These are phyloP conservation scores for Leptestheria dahalacensis DNA, from an alignment of 1,140 invertebrate species.

Conservation along the genomic window DNA sequence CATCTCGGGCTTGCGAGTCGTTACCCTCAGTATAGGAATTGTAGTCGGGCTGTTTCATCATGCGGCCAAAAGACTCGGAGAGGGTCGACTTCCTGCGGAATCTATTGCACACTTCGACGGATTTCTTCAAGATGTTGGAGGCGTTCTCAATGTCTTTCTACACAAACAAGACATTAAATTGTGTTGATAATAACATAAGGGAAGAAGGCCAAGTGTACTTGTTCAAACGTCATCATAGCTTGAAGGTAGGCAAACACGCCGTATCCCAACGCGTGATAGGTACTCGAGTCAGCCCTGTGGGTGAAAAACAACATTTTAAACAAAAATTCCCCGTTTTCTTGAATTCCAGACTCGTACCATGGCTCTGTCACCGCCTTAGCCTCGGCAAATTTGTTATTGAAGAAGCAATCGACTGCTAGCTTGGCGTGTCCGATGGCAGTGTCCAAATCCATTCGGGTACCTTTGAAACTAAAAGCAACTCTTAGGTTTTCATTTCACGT, in stretches of 20 bases:
- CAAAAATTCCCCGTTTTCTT: not conserved
- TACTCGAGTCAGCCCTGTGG: conserved; percentile 57
- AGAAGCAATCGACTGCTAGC: conserved; percentile 59
- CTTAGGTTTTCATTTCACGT: too few relatives aligned
- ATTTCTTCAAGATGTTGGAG: conserved; percentile 50
- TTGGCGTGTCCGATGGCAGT: conserved; percentile 49
- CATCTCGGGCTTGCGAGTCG: not conserved
- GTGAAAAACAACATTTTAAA: conserved; percentile 18
- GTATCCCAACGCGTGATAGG: conserved; percentile 84
- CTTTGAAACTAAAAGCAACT: conserved; percentile 2
- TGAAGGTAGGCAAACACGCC: conserved; percentile 80
- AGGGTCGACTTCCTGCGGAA: conserved; percentile 54
- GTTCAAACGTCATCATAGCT: conserved; percentile 83
- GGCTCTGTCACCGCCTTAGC: conserved; percentile 57
- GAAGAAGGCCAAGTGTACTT: conserved; percentile 33
- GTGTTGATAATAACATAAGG: not conserved
- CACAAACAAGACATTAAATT: conserved; percentile 13
- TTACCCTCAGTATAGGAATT: conserved; percentile 54
- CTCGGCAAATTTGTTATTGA: conserved; percentile 74
- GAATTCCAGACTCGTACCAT: conserved; percentile 35
- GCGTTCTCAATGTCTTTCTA: conserved; percentile 56
- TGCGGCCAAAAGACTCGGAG: conserved; percentile 60
- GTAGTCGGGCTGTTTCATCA: conserved; percentile 62
- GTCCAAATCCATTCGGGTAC: conserved; percentile 35
- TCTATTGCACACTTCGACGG: conserved; percentile 57